A percentile compares a stretch with the other conserved stretches of the same genome.
phyloP scores from a whole-genome alignment of 2,797 vertebrate species.

The Poeciliopsis gracilis region DNA sequence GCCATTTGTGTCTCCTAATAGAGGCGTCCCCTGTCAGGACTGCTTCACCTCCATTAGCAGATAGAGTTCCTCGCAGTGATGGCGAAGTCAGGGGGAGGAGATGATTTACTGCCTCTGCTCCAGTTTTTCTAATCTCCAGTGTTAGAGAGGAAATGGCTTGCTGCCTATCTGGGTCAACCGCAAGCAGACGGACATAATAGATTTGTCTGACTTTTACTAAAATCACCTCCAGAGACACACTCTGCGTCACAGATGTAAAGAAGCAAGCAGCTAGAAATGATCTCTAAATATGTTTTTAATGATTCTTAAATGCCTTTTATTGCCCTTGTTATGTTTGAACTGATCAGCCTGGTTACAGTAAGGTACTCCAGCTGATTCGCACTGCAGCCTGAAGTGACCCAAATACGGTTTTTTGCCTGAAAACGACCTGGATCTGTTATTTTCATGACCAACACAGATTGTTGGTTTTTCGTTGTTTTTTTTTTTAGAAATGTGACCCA shows the following conservation, averaged over 20 bases:
- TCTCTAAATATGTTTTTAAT: background rate
- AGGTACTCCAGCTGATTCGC: background rate
- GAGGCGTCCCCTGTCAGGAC: conserved; percentile 71
- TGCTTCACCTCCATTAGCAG: conserved; percentile 74
- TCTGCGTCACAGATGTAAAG: background rate
- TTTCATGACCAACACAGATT: no score
- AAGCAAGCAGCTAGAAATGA: background rate
- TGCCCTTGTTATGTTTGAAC: background rate
- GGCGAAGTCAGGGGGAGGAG: conserved; percentile 63
- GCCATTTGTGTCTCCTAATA: conserved; percentile 68
- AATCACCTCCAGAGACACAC: conserved; percentile 2
- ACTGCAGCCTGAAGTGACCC: no score
- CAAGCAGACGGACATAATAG: conserved; percentile 62
- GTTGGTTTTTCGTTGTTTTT: no score
- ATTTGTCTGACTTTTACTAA: conserved; percentile 59
- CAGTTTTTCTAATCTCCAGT: conserved; percentile 72
- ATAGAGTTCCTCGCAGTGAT: conserved; percentile 62
- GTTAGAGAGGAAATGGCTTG: conserved; percentile 65
- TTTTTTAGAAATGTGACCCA: no score
- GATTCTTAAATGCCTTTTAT: background rate
- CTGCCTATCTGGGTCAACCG: conserved; percentile 71
- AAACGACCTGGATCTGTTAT: no score
- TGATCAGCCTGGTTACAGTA: background rate
- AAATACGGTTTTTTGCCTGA: no score
- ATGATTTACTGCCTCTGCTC: conserved; percentile 76